A percentile compares a stretch with the other conserved stretches of the same genome.
Conservation (phyloP, 2,888 invertebrate genomes). For the Conus canariensis region DNA sequence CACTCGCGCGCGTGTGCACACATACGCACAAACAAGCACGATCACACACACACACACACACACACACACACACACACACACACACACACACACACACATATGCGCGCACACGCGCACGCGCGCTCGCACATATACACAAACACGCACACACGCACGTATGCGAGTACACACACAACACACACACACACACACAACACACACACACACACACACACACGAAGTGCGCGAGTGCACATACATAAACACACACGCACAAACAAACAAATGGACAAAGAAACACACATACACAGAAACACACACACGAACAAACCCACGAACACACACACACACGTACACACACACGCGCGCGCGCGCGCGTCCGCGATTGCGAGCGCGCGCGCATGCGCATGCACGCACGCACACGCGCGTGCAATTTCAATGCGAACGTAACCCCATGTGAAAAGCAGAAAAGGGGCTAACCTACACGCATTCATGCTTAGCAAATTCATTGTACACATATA, state of each 20-base stretch:
- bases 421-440: neutral
- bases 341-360: too few relatives aligned
- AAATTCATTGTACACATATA: too few relatives aligned
- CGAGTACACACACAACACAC: neutral
- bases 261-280: too few relatives aligned
- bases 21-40: neutral
- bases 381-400: neutral
- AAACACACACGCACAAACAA: too few relatives aligned
- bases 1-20: neutral
- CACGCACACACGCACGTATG: neutral
- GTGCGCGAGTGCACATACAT: too few relatives aligned
- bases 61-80: conserved; percentile 7
- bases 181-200: too few relatives aligned
- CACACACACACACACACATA: neutral
- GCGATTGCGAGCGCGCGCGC: too few relatives aligned
- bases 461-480: neutral
- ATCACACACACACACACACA: conserved; percentile 11
- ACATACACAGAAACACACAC: too few relatives aligned
- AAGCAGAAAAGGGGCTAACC: neutral
- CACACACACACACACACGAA: too few relatives aligned
- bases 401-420: too few relatives aligned
- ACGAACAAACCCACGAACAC: too few relatives aligned
- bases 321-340: too few relatives aligned
- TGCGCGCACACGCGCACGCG: neutral
- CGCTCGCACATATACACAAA: neutral